Percentiles rank a stretch among this genome's conserved stretches.
Conservation (phyloP, 1,140 invertebrate genomes). For the Cotesia typhae region DNA sequence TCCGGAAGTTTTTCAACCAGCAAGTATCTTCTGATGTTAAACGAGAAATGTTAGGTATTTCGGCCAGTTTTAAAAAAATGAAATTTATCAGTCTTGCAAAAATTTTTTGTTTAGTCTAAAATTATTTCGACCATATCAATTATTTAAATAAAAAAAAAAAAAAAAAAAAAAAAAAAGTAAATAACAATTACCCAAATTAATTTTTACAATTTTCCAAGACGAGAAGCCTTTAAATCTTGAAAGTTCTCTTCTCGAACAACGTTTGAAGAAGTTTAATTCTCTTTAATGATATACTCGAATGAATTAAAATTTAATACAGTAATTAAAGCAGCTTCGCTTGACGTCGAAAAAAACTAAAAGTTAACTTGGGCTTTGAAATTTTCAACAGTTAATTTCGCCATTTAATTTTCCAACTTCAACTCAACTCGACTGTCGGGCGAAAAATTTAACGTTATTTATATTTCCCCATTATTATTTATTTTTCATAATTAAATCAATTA, state of each 20-base stretch:
- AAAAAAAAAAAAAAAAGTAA: too few relatives aligned
- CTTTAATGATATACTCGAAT: slow-evolving; percentile 29
- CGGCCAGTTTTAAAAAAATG: too few relatives aligned
- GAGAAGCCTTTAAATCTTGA: slow-evolving; percentile 3
- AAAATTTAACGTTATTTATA: too few relatives aligned
- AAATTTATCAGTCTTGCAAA: too few relatives aligned
- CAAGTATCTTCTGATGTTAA: slow-evolving; percentile 10
- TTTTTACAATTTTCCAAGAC: too few relatives aligned
- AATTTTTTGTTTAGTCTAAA: too few relatives aligned
- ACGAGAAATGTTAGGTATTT: not conserved
- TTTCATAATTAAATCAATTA: too few relatives aligned
- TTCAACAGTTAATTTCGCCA: slow-evolving; percentile 13
- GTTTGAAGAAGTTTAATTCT: slow-evolving; percentile 20
- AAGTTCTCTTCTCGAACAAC: slow-evolving; percentile 13
- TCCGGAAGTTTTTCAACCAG: slow-evolving; percentile 13
- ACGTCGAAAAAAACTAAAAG: not conserved
- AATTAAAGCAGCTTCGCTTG: slow-evolving; percentile 18
- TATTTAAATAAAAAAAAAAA: too few relatives aligned
- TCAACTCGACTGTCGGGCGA: not conserved
- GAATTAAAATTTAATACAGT: slow-evolving; percentile 34
- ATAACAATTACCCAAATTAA: too few relatives aligned
- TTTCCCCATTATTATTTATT: too few relatives aligned
- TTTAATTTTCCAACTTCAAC: slow-evolving; percentile 12
- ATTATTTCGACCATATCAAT: too few relatives aligned
- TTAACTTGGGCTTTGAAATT: slow-evolving; percentile 4